Base-by-base conservation (phyloP, 1,140 invertebrate species). In the Zelostemma sp. region DNA sequence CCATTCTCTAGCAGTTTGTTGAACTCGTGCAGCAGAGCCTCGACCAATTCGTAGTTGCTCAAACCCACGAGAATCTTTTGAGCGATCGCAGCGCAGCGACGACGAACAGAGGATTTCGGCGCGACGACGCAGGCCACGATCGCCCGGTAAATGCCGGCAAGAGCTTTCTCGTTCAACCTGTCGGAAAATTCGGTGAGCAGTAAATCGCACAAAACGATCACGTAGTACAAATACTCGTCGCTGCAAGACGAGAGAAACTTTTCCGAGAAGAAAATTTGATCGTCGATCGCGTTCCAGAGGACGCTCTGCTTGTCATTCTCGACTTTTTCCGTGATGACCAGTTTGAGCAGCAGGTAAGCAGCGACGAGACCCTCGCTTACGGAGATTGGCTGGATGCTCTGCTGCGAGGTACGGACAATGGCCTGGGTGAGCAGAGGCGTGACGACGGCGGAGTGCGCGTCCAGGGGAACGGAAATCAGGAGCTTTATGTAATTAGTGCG, bases 321-420 rank as follows among this genome's bases (percentile, higher is more conserved):
- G 11, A 86, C 73, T 56, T 82, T 67, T 68, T 89, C 88, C 18
- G 85, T 80, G 25, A 85, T 67, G 8, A 88, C 80, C 11, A 95
- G 75, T 78, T 90, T 91, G 9, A 95, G 81, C 35, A 97, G 79
- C 11, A 95, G 83, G 77, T 90, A 90, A 51, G 91, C 87, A 17
- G 95, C 93, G 65, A 90, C 89, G 0, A 97, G 84, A 15, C 92
- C 94, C 86, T 97, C 95, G 9, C 90, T 91, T 0, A 95, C 89
- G 6, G 91, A 83, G 41, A 88, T 78, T 38, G 86, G 80, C 80
- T 92, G 88, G 0, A 84, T 79, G 18, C 78, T 80, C 43, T 85
- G 84, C 21, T 84, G 82, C 11, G 58, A 75, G n/a, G 82, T 77
- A 56, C 76, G 73, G 0, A 68, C 74, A 46, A 86, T 81, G 0